Base-by-base conservation (phyloP, 2,888 invertebrate species). In the Dexiosoma caninum region DNA sequence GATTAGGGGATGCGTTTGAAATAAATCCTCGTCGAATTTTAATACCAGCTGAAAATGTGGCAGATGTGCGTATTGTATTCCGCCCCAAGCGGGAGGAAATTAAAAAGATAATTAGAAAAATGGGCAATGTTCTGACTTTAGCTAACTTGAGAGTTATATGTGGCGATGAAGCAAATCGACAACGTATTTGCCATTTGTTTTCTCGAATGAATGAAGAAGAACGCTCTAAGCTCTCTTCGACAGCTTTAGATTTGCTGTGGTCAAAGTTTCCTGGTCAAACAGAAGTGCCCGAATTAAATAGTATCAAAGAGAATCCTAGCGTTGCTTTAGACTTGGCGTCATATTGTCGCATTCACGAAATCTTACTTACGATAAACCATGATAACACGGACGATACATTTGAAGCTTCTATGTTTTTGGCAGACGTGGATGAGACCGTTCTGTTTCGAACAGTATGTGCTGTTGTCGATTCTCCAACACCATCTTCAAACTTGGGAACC, bases 141-240 rank as follows among this genome's bases (percentile, higher is more conserved):
- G 92, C 91, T 55, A 91, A 91, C 19, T 84, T 92, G 84, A 89
- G 89, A 37, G 87, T 92, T 12, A 90, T 90, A 16, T 90, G 91
- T 67, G 92, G 92, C 0, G 92, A 92, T 82, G 92, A 92, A 69
- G 91, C 92, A 6, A 91, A 91, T 32, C 88, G 92, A 5, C 90
- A 89, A 67, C 86, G 90, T 32, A 88, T 90, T 75, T 86, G 89
- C 2, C 84, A 85, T 14, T 81, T 90, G 3, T 85, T 90, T 1
- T 84, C 82, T 2, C 84, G 85, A 44, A 87, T 88, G 87, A 84
- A 82, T 2, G 62, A 71, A 3, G 85, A 85, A 3, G 87, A 89
- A 57, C 86, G 86, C 14, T 82, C 85, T 10, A 86, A 88, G 37
- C 62, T 87, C 19, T 84, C 85, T 0, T 85, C 86, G 0, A 82